phyloP scores from a whole-genome alignment of 1,140 invertebrate genomes.

The Nebria ingens region DNA sequence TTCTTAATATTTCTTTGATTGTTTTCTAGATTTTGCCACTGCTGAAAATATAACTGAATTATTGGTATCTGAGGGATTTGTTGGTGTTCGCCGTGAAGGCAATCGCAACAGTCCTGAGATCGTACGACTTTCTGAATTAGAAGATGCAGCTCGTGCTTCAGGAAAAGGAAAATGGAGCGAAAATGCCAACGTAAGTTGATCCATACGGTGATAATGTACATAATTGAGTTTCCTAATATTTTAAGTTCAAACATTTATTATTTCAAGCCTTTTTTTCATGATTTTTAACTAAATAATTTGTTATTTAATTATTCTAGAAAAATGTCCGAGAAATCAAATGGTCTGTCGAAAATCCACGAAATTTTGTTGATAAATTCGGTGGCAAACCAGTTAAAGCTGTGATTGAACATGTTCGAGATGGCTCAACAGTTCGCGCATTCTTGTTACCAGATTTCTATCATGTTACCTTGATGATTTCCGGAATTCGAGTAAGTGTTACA shows the following conservation, averaged over 20 bases:
- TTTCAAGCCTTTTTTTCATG: no score
- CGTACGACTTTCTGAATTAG: slow-evolving; percentile 68
- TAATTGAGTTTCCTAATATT: no score
- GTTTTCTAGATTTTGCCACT: slow-evolving; percentile 46
- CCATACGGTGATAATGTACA: neutral
- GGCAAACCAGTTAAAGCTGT: slow-evolving; percentile 75
- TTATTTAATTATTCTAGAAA: slow-evolving; percentile 33
- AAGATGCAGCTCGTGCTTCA: slow-evolving; percentile 78
- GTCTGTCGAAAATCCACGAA: slow-evolving; percentile 70
- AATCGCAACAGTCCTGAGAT: slow-evolving; percentile 55
- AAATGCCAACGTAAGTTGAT: slow-evolving; percentile 27
- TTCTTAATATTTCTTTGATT: slow-evolving; percentile 16
- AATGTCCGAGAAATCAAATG: slow-evolving; percentile 82
- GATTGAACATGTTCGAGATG: slow-evolving; percentile 93
- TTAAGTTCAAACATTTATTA: no score
- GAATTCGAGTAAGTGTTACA: slow-evolving; percentile 68
- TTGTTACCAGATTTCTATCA: slow-evolving; percentile 80
- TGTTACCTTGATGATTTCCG: slow-evolving; percentile 89
- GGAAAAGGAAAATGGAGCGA: slow-evolving; percentile 77
- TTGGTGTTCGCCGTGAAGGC: slow-evolving; percentile 68
- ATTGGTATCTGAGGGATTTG: slow-evolving; percentile 78
- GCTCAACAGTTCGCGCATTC: slow-evolving; percentile 85
- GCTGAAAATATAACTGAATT: slow-evolving; percentile 82
- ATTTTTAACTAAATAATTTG: neutral
- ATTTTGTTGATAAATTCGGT: slow-evolving; percentile 69